Base-by-base conservation (phyloP, 2,797 vertebrate genomes). In the Pogonophryne albipinna region DNA sequence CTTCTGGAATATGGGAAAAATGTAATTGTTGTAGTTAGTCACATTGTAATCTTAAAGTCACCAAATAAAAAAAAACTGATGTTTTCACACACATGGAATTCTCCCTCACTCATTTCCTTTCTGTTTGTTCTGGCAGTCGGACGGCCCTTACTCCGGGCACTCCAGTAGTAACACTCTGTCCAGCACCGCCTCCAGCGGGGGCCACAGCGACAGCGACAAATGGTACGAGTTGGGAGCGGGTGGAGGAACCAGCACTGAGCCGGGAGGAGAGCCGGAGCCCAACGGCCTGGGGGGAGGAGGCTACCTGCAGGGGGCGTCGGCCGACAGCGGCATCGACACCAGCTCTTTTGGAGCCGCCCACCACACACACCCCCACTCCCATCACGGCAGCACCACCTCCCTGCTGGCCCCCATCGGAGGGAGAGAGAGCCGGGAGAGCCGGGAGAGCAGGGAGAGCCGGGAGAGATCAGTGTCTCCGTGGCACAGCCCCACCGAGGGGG, bases 111-210 rank as follows among this genome's bases (percentile, higher is more conserved):
- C 17, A 31, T 65, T 58, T 78, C 19, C 51, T 46, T 17, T 66
- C 3, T 66, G 14, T 76, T 59, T 86, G 4, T 47, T 27, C 19
- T 3, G 14, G 34, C 87, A 99, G 98, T 95, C 97, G 0, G 98
- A 99, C 14, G 96, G 96, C 69, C 97, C 97, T 66, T 98, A 98
- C 89, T 99, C 98, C 0, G 97, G 97, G 76, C 98, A 99, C 93
- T 99, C 98, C 80, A 98, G 97, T 94, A 99, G 97, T 85, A 99
- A 99, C 88, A 99, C 98, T 0, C 95, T 99, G 2, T 99, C 98
- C 94, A 99, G 98, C 95, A 99, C 97, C 0, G 95, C 98, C 0
- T 99, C 98, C 19, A 99, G 98, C 0, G 93, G 95, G 1, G 97
- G 96, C 75, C 97, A 99, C 94, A 99, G 98, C 0, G 98, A 99